Conservation (phyloP, 2,888 invertebrate species). For the Rhogogaster chlorosoma region DNA sequence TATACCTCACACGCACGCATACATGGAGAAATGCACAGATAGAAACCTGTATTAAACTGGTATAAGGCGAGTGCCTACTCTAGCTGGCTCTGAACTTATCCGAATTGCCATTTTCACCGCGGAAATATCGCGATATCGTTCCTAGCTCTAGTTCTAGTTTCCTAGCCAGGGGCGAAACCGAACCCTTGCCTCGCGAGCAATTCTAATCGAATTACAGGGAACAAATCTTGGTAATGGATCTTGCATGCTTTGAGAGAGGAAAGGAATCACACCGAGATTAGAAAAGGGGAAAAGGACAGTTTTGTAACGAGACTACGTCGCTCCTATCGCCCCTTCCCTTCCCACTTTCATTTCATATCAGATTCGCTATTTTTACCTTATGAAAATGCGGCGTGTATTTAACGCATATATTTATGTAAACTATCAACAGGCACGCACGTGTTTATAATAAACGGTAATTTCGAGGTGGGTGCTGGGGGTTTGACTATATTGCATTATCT, state of each 20-base stretch:
- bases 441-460: not conserved
- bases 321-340: not conserved
- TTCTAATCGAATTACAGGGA: not conserved
- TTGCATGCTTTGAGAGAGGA: not conserved
- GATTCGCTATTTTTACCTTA: not conserved
- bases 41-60: not conserved
- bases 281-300: not conserved
- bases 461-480: not conserved
- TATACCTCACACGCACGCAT: not conserved
- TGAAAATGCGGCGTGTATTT: not conserved
- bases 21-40: not conserved
- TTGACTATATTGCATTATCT: not conserved
- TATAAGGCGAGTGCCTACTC: slow-evolving; percentile 10
- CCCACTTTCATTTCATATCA: not conserved
- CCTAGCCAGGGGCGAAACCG: not conserved
- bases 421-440: not conserved
- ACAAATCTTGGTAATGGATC: not conserved
- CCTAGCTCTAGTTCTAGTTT: not conserved
- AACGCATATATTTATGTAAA: not conserved
- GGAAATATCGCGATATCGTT: slow-evolving; percentile 8
- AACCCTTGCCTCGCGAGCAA: not conserved
- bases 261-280: not conserved
- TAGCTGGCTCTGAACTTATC: slow-evolving; percentile 13
- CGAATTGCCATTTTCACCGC: slow-evolving; percentile 28
- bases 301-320: not conserved